phyloP scores from a whole-genome alignment of 2,797 vertebrate genomes.

The Threskiornis aethiopicus region DNA sequence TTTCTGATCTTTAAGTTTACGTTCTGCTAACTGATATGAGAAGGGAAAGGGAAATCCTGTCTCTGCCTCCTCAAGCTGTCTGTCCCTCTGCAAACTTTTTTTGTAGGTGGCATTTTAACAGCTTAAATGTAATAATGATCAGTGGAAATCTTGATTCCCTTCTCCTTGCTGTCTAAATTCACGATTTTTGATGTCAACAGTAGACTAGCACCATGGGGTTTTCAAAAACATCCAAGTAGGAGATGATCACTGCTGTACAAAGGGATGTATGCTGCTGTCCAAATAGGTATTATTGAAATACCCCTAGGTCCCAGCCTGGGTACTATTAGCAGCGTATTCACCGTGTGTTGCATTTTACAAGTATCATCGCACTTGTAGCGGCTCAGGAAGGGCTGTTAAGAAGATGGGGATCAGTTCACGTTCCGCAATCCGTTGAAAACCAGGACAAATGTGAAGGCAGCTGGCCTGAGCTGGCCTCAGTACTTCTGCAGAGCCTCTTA shows the following conservation, averaged over 20 bases:
- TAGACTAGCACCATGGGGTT: background rate
- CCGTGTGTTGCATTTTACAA: background rate
- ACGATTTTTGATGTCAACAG: background rate
- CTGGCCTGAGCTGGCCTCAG: background rate
- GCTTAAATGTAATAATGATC: background rate
- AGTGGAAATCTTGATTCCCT: background rate
- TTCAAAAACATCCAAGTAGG: background rate
- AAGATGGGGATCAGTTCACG: background rate
- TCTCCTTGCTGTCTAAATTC: background rate
- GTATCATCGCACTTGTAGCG: background rate
- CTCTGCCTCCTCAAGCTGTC: background rate
- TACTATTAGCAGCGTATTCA: background rate
- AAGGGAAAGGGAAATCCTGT: background rate
- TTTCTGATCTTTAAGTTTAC: background rate
- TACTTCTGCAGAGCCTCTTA: background rate
- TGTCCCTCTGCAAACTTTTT: background rate
- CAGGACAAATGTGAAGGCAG: background rate
- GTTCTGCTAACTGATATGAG: background rate
- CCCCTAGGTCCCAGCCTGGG: background rate
- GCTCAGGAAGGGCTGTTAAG: background rate
- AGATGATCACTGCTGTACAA: background rate
- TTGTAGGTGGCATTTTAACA: background rate
- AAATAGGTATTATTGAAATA: background rate
- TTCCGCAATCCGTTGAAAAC: background rate
- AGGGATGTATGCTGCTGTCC: fast-evolving